Evolutionary conservation across 2,113 vertebrate species (phyloP).

Genomic region (Zingel zingel): DNA sequence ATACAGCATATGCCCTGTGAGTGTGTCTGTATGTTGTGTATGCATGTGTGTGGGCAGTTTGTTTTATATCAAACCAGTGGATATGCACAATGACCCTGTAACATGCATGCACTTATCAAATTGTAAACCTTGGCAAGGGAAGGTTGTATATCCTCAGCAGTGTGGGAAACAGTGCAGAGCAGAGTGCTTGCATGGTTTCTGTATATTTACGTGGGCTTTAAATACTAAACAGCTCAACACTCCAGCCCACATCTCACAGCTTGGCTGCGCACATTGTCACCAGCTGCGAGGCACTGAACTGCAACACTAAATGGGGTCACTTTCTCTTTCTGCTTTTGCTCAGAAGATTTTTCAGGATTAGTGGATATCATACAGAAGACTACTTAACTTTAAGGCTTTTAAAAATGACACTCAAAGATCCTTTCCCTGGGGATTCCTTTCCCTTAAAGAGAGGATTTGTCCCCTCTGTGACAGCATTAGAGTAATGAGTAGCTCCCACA

Average conservation of each 20-base stretch:
- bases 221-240: slow-evolving; percentile 34
- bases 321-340: slow-evolving; percentile 13
- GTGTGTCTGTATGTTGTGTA: slow-evolving; percentile 11
- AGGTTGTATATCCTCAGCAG: slow-evolving; percentile 43
- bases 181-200: slow-evolving; percentile 10
- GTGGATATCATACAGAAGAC: neutral
- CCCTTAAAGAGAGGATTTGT: slow-evolving; percentile 69
- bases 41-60: slow-evolving; percentile 31
- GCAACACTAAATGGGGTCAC: neutral
- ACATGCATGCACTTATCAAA: slow-evolving; percentile 61
- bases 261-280: slow-evolving; percentile 28
- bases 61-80: slow-evolving; percentile 64
- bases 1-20: slow-evolving; percentile 28
- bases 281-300: slow-evolving; percentile 10
- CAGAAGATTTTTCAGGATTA: slow-evolving; percentile 26
- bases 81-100: slow-evolving; percentile 59
- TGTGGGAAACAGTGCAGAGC: slow-evolving; percentile 29
- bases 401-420: slow-evolving; percentile 10
- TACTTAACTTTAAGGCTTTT: slow-evolving; percentile 32
- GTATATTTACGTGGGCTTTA: slow-evolving; percentile 32
- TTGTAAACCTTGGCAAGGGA: slow-evolving; percentile 37
- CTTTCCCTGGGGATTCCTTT: slow-evolving; percentile 19
- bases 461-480: slow-evolving; percentile 73
- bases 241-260: slow-evolving; percentile 17
- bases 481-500: slow-evolving; percentile 76